Percentiles rank a stretch among this genome's conserved stretches.
Evolutionary conservation across 2,888 invertebrate species (phyloP).

Genomic region (Nemapogon koenigi): DNA sequence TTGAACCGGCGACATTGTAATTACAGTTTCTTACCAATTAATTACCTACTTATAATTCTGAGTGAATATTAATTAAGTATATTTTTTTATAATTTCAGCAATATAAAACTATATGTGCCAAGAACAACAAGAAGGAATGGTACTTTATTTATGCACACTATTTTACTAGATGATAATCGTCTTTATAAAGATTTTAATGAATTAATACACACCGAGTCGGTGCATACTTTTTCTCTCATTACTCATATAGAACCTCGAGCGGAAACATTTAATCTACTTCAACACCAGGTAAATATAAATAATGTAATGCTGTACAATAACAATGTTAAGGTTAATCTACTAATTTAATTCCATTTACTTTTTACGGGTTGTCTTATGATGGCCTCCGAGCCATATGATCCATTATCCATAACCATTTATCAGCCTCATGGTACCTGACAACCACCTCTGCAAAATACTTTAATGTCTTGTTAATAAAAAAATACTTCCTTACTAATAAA

Average conservation of each 20-base stretch:
- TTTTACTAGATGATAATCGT: constrained; percentile 61
- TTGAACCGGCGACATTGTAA: constrained; percentile 44
- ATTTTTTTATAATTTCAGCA: constrained; percentile 46
- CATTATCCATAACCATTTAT: no score
- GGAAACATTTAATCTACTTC: constrained; percentile 74
- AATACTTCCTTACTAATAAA: no score
- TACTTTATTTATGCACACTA: constrained; percentile 79
- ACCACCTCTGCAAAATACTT: no score
- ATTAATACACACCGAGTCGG: constrained; percentile 64
- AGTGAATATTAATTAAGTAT: constrained; percentile 9
- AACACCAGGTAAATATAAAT: constrained; percentile 41
- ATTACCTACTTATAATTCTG: constrained; percentile 1
- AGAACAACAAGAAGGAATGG: constrained; percentile 82
- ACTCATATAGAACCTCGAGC: constrained; percentile 78
- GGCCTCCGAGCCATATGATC: no score
- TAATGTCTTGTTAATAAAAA: no score
- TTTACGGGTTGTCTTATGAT: no score
- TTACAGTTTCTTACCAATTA: constrained; percentile 18
- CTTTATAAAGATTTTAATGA: constrained; percentile 62
- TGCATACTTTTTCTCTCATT: constrained; percentile 73
- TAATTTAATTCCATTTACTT: no score
- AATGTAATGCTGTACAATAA: no score
- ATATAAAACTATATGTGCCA: constrained; percentile 73
- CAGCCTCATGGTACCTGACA: no score
- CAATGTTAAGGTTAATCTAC: no score